A percentile compares a stretch with the other conserved stretches of the same genome.
Evolutionary conservation across 2,888 invertebrate genomes (phyloP).

Genomic region (Perizoma flavofasciatum): DNA sequence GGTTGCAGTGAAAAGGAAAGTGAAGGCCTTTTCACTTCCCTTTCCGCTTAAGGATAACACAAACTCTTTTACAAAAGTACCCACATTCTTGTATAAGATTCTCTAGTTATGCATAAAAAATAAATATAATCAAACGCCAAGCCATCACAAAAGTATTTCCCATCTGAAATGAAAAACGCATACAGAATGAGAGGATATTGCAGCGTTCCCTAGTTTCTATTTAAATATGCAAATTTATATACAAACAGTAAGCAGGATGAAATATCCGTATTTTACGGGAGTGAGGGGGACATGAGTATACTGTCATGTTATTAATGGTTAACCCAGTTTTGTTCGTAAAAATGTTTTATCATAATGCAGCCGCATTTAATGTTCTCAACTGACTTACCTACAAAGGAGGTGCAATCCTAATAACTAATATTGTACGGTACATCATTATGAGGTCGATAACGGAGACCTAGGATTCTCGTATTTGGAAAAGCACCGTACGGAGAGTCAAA

Average conservation of each 20-base stretch:
- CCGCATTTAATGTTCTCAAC: not conserved
- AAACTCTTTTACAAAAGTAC: no score
- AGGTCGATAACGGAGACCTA: no score
- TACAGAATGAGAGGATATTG: conserved; percentile 63
- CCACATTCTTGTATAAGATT: not conserved
- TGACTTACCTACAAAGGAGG: no score
- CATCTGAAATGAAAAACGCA: conserved; percentile 56
- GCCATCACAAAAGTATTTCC: conserved; percentile 45
- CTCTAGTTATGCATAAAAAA: not conserved
- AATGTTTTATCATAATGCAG: conserved; percentile 22
- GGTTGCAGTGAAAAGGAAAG: no score
- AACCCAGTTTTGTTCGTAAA: conserved; percentile 30
- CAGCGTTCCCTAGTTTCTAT: conserved; percentile 53
- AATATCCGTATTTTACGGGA: conserved; percentile 13
- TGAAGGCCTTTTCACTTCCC: no score
- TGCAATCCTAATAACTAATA: no score
- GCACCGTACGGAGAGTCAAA: no score
- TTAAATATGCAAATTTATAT: conserved; percentile 70
- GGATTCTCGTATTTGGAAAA: no score
- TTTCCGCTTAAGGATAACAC: no score
- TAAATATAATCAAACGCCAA: conserved; percentile 38
- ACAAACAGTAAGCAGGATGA: conserved; percentile 45
- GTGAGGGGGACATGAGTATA: conserved; percentile 12
- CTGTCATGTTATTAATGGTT: no score
- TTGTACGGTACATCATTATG: no score